Base-by-base conservation (phyloP, 2,888 invertebrate species). In the Eretmocerus hayati region DNA sequence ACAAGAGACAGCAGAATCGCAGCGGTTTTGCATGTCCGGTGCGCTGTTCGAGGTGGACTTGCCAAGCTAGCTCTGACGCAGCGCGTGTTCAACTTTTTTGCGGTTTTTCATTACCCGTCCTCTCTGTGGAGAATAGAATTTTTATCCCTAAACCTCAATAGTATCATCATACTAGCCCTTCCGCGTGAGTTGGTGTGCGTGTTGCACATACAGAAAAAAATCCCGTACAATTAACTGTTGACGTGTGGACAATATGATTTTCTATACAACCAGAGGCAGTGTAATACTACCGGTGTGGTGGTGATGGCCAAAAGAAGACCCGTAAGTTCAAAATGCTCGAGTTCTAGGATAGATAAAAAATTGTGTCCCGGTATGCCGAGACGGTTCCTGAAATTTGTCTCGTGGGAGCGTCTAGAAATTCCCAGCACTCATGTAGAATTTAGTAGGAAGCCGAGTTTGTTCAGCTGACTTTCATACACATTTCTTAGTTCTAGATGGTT, bases 11-110 rank as follows among this genome's bases (percentile, higher is more conserved):
- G 26, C 26, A 26, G 26, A 26, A 26, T 26, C 53, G 47, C 52
- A 22, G 50, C 53, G 51, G 56, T 55, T 59, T 53, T 60, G 26
- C 26, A 26, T 26, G 26, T 26, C 26, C 26, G 26, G 26, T 26
- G 11, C 26, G 26, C 8, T 26, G 26, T 11, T 6, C 26, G 26
- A 6, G 26, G 8, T 6, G 8, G 26, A 26, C 26, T 6, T 11
- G 26, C 26, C 8, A 6, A 26, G 26, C 26, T 26, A 6, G n/a
- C n/a, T n/a, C n/a, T n/a, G n/a, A n/a, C n/a, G n/a, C n/a, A n/a
- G n/a, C n/a, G n/a, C n/a, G n/a, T n/a, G n/a, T 60, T 55, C 58
- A 62, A 62, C 58, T 64, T 62, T 63, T 58, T 42, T 42, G 26
- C 26, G 26, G 26, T 26, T 26, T 26, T 11, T 26, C n/a, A n/a